phyloP scores from a whole-genome alignment of 37 sponge, comb jelly and placozoan genomes.

The Hexactinellida sp. region DNA sequence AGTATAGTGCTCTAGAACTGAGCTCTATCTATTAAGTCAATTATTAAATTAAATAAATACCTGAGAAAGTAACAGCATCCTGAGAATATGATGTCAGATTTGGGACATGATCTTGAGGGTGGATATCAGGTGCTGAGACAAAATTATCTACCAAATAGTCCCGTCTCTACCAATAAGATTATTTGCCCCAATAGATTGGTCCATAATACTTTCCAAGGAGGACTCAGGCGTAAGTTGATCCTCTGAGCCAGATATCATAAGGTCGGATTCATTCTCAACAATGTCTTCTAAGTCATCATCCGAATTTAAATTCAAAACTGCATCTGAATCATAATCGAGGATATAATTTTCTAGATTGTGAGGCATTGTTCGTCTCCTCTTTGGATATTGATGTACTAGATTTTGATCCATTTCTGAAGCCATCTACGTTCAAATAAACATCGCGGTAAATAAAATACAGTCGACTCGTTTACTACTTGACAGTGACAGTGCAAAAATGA shows the following conservation, averaged over 20 bases:
- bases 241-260: background rate
- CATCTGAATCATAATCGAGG: background rate
- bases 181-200: background rate
- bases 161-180: background rate
- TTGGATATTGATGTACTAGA: no score
- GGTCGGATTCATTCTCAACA: background rate
- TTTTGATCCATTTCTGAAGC: no score
- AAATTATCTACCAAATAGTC: background rate
- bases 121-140: background rate
- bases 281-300: background rate
- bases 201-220: background rate
- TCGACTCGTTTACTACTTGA: no score
- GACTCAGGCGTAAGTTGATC: background rate
- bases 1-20: no score
- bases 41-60: background rate
- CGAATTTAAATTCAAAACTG: background rate
- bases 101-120: background rate
- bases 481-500: no score
- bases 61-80: background rate
- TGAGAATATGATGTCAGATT: background rate
- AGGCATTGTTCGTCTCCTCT: background rate
- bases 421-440: no score
- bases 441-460: no score
- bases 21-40: no score
- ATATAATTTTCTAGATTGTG: background rate